These are phyloP conservation scores for Campoletis raptor DNA, from an alignment of 2,888 invertebrate species.

Conservation along the genomic window DNA sequence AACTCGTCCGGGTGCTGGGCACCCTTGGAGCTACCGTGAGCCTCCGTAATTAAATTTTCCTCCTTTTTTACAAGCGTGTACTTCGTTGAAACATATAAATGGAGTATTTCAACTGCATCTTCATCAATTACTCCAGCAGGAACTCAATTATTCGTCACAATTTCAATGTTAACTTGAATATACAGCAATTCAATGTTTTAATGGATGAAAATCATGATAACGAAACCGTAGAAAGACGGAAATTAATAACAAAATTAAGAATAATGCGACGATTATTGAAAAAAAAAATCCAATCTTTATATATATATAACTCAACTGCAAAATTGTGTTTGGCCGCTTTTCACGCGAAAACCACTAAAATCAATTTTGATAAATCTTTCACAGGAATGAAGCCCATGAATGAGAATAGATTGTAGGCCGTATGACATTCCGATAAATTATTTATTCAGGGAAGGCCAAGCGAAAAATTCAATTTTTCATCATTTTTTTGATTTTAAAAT, in stretches of 20 bases:
- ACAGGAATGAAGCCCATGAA: too few relatives aligned
- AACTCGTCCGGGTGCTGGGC: background rate
- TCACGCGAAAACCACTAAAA: too few relatives aligned
- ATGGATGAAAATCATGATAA: background rate
- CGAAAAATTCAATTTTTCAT: too few relatives aligned
- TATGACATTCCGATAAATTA: too few relatives aligned
- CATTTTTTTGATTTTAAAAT: too few relatives aligned
- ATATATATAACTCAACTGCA: too few relatives aligned
- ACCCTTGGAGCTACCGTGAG: constrained; percentile 10
- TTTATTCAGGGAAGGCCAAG: too few relatives aligned
- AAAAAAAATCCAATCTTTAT: too few relatives aligned
- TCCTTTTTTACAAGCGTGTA: background rate
- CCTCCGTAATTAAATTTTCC: constrained; percentile 27
- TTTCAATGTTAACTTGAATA: background rate
- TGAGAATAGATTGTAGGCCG: too few relatives aligned
- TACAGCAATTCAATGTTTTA: background rate
- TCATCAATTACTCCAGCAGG: background rate
- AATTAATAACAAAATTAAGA: background rate
- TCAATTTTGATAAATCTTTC: too few relatives aligned
- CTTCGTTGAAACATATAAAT: background rate
- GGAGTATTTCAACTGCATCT: background rate
- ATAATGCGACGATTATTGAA: background rate
- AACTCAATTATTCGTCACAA: background rate
- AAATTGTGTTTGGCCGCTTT: too few relatives aligned
- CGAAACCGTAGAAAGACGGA: background rate